Evolutionary conservation across 2,888 invertebrate species (phyloP).

Genomic region (Ormyrus thymus): DNA sequence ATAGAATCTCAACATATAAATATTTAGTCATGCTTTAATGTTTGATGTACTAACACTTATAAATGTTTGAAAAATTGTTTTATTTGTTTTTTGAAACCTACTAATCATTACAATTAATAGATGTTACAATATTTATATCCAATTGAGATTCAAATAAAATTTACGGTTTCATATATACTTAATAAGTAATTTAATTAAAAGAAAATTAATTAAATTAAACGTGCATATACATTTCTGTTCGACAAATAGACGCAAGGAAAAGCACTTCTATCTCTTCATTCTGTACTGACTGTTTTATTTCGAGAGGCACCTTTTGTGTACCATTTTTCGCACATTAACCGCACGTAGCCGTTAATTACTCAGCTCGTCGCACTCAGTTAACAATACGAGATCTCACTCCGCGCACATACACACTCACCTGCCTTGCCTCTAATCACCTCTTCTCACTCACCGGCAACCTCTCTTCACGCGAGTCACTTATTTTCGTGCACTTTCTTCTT

Average conservation of each 20-base stretch:
- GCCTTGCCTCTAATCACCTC: constrained; percentile 44
- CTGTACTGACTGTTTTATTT: constrained; percentile 49
- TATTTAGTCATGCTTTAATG: too few relatives aligned
- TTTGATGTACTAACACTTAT: neutral
- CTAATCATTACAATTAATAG: neutral
- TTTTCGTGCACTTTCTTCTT: constrained; percentile 42
- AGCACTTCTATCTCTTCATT: constrained; percentile 50
- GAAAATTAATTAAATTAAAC: constrained; percentile 1
- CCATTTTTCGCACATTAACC: constrained; percentile 54
- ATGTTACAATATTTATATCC: too few relatives aligned
- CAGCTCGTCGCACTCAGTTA: constrained; percentile 54
- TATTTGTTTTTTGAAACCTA: neutral
- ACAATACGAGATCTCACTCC: constrained; percentile 41
- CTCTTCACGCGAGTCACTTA: constrained; percentile 34
- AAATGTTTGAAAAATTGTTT: neutral
- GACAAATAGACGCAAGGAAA: constrained; percentile 55
- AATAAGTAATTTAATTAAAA: constrained; percentile 14
- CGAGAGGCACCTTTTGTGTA: constrained; percentile 46
- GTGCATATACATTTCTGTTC: neutral
- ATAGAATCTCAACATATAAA: constrained; percentile 8
- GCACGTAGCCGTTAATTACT: constrained; percentile 57
- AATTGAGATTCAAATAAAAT: constrained; percentile 12
- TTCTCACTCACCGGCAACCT: constrained; percentile 18
- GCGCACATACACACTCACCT: constrained; percentile 17
- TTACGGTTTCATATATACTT: neutral